phyloP scores from a whole-genome alignment of 2,797 vertebrate genomes.

The Syngnathus rostellatus region DNA sequence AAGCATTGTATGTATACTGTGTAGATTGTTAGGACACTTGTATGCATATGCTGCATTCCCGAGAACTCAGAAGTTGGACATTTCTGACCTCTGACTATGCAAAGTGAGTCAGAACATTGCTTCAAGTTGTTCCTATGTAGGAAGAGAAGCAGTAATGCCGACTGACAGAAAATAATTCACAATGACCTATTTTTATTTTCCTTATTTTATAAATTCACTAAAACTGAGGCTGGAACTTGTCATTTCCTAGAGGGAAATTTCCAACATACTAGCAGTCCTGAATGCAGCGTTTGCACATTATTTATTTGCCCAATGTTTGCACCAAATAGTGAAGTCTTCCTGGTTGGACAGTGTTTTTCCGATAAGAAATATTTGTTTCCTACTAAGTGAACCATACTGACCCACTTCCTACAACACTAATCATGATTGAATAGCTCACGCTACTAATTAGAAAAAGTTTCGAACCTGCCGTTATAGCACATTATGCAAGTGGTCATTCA shows the following conservation, averaged over 20 bases:
- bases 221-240: neutral
- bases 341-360: neutral
- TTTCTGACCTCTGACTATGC: neutral
- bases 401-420: slow-evolving; percentile 15
- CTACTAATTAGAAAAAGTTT: slow-evolving; percentile 14
- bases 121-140: neutral
- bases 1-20: neutral
- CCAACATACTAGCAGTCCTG: neutral
- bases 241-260: neutral
- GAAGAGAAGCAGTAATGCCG: neutral
- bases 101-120: neutral
- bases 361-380: neutral
- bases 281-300: neutral
- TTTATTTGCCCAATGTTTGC: neutral
- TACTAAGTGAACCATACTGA: slow-evolving; percentile 14
- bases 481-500: slow-evolving; percentile 8
- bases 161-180: neutral
- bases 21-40: neutral
- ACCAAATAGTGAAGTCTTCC: neutral
- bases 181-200: neutral
- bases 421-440: slow-evolving; percentile 14
- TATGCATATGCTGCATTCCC: neutral
- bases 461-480: slow-evolving; percentile 12
- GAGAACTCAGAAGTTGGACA: neutral
- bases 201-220: neutral